phyloP scores from a whole-genome alignment of 2,888 invertebrate species.

The Drosophila robusta region DNA sequence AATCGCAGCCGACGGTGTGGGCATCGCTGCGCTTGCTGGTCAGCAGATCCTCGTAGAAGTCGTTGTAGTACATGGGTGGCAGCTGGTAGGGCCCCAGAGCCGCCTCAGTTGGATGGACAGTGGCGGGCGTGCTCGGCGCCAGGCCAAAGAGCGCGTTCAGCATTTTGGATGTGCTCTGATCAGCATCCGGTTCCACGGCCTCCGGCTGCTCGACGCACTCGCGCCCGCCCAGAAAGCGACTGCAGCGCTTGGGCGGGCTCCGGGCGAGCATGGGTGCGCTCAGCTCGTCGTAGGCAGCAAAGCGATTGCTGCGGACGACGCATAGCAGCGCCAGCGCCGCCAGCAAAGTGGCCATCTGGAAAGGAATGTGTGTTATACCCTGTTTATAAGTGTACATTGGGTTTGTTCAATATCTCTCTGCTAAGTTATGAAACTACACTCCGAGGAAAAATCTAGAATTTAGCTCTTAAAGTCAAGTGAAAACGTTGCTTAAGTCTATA shows the following conservation, averaged over 20 bases:
- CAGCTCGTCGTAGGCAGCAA: constrained; percentile 52
- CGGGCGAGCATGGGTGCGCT: constrained; percentile 14
- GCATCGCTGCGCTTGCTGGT: constrained; percentile 63
- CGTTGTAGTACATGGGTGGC: constrained; percentile 72
- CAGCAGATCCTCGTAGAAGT: constrained; percentile 77
- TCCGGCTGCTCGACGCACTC: constrained; percentile 22
- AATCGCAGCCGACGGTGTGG: constrained; percentile 82
- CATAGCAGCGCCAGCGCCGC: constrained; percentile 61
- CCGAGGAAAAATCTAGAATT: too few species aligned
- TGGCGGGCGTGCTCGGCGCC: constrained; percentile 21
- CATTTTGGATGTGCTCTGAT: constrained; percentile 59
- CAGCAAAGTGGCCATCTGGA: constrained; percentile 56
- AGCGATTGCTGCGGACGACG: constrained; percentile 40
- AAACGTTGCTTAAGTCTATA: too few species aligned
- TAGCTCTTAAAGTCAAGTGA: too few species aligned
- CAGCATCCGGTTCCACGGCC: constrained; percentile 1
- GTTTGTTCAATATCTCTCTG: background rate
- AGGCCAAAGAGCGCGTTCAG: constrained; percentile 60
- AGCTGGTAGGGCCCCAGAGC: constrained; percentile 54
- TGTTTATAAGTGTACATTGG: background rate
- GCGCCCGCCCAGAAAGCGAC: constrained; percentile 28
- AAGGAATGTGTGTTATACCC: background rate
- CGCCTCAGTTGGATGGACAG: constrained; percentile 39
- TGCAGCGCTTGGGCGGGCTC: constrained; percentile 45
- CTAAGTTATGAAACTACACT: too few species aligned